Evolutionary conservation across 2,888 invertebrate genomes (phyloP), one percentile per base, ranked within the genome.

Genomic region (Athrips mouffetella): DNA sequence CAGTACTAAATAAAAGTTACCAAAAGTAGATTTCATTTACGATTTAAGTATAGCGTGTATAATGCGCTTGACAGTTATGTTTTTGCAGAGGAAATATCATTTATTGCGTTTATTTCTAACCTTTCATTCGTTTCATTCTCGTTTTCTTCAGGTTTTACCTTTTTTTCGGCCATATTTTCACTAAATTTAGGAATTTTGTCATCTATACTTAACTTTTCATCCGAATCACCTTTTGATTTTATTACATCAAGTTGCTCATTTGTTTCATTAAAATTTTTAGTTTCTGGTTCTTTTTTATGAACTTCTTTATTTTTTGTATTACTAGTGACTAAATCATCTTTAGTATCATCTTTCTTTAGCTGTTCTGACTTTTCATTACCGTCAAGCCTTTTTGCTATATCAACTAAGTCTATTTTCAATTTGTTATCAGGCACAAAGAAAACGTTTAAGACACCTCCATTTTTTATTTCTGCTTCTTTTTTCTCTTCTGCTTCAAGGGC

Each of bases 401-500:
- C 40, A 40, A 7, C 15, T 44, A 44, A 31, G 10, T 21, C 31
- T 21, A 44, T 41, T 18, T 41, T 27, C 46, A 16, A 30, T 21
- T 6, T 31, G 31, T 10, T 44, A 21, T 44, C 30, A 44, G 48
- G 53, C 4, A 30, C 47, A 54, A 49, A 48, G 49, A 50, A 39
- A 2, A 53, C 46, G 23, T 57, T 47, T n/a, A 70, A 45, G 1
- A 67, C 53, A 30, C 58, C 58, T 2, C 40, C n/a, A 52, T 69
- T 76, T 8, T 63, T 68, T 0, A 55, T 47, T 49, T 59, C 59
- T 42, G 47, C 50, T 27, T 61, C 60, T 33, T 58, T 62, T 21
- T 71, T 76, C 16, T 79, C 74, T 65, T 83, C 80, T 7, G 72
- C 72, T 59, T 78, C 79, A 5, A 83, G 53, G 0, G 82, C 84